Evolutionary conservation across 2,888 invertebrate species (phyloP), one percentile per base, ranked within the genome.

Genomic region (Rhodophaea formosa): DNA sequence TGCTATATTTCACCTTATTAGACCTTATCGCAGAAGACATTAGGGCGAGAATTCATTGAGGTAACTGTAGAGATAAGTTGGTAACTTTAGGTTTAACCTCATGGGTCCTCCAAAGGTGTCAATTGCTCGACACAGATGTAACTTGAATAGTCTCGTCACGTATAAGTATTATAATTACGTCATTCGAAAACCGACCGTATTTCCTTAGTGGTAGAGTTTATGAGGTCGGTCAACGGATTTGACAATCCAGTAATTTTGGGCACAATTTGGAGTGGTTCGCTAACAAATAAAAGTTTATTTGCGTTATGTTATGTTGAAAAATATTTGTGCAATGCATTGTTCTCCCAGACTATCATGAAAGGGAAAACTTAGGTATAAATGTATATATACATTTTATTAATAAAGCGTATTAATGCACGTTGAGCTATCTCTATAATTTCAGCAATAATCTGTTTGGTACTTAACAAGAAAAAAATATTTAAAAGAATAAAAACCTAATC

Each of bases 41-140:
- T 39, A 35, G 16, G 17, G 7, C 12, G 32, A 17, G 1, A 35
- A 51, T 51, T 1, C 3, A 10, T 35, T 51, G 16, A 6, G 7
- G 10, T 7, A 12, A 17, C 17, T 39, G 51, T 16, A 51, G 6
- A 17, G 10, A 16, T 35, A 51, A n/a, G 35, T 51, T 51, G 10
- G 51, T 23, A 1, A 14, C 30, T 16, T 35, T 35, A 15, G 32
- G n/a, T 35, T 8, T 35, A 76, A 75, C 74, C 78, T 70, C 71
- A 72, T 70, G 69, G 67, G 74, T 69, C 70, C 71, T 72, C 62
- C 59, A 69, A 70, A 76, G 71, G 77, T 80, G 80, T 80, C 81
- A 79, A 80, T 77, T 74, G 75, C 72, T 76, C 68, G 71, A 72
- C 79, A 74, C 73, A 71, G 69, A 72, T 77, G 69, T 69, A 51